A percentile compares a stretch with the other conserved stretches of the same genome.
Conservation (phyloP, 2,113 vertebrate genomes). For the Hirundichthys speculiger region DNA sequence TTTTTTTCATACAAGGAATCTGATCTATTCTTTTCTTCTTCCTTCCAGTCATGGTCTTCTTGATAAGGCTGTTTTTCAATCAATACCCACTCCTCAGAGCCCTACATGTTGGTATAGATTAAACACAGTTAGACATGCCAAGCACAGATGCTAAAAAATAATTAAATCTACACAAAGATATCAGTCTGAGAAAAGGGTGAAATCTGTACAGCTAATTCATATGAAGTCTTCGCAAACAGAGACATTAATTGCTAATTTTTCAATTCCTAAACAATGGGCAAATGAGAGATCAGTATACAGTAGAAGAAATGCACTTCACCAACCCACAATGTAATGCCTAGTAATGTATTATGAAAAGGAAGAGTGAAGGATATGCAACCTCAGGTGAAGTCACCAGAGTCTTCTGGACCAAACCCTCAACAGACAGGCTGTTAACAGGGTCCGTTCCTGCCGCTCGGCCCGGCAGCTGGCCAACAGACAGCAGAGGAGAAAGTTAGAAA, state of each 20-base stretch:
- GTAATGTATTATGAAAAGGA: constrained; percentile 19
- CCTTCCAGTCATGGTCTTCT: constrained; percentile 82
- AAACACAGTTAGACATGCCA: constrained; percentile 90
- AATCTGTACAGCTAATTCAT: neutral
- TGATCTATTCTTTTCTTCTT: constrained; percentile 73
- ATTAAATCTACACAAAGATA: constrained; percentile 37
- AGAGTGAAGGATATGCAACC: constrained; percentile 82
- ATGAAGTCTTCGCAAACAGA: constrained; percentile 2
- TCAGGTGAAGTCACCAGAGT: constrained; percentile 94
- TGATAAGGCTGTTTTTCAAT: constrained; percentile 93
- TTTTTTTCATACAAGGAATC: constrained; percentile 75
- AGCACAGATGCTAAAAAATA: constrained; percentile 45
- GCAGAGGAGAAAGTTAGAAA: constrained; percentile 62
- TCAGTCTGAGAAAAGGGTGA: constrained; percentile 12
- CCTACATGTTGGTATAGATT: constrained; percentile 97
- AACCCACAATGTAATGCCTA: constrained; percentile 12
- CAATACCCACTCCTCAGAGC: constrained; percentile 98
- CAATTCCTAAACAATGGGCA: neutral
- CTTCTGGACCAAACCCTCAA: constrained; percentile 96
- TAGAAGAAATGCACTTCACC: constrained; percentile 9
- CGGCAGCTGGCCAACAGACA: constrained; percentile 73
- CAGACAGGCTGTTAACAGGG: constrained; percentile 85
- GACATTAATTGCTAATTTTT: constrained; percentile 2
- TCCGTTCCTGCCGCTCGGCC: constrained; percentile 84
- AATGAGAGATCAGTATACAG: neutral